Conservation (phyloP, 1,140 invertebrate species). For the Hesperophylax magnus region DNA sequence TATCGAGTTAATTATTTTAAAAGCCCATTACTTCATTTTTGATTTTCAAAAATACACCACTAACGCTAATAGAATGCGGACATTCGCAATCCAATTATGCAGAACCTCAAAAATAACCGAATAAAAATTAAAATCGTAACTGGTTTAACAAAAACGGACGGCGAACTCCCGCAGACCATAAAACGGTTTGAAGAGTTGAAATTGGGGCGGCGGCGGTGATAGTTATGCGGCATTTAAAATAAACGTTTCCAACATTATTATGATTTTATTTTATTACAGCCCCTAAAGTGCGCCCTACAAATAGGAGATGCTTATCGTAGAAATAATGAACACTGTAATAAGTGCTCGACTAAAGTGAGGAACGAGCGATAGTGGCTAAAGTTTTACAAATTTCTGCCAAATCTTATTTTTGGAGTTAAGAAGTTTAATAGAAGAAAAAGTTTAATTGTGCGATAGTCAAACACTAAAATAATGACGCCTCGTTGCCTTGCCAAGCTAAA, state of each 20-base stretch:
- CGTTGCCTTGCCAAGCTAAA: not conserved
- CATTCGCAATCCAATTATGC: constrained; percentile 21
- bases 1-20: too few species aligned
- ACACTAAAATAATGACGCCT: not conserved
- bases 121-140: constrained; percentile 25
- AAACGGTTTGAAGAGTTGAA: constrained; percentile 20
- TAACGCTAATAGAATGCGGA: constrained; percentile 7
- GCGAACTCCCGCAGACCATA: not conserved
- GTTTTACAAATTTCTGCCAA: constrained; percentile 34
- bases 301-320: not conserved
- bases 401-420: constrained; percentile 21
- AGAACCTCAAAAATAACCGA: not conserved
- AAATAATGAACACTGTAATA: not conserved
- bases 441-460: not conserved
- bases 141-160: constrained; percentile 12
- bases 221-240: constrained; percentile 35
- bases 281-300: not conserved
- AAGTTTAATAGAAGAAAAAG: too few species aligned
- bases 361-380: constrained; percentile 5
- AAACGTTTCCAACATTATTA: constrained; percentile 17
- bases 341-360: not conserved
- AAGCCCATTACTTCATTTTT: too few species aligned
- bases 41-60: not conserved
- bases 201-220: not conserved
- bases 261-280: constrained; percentile 32